Conservation (phyloP, 1,140 invertebrate genomes). For the Agrypnia vestita region DNA sequence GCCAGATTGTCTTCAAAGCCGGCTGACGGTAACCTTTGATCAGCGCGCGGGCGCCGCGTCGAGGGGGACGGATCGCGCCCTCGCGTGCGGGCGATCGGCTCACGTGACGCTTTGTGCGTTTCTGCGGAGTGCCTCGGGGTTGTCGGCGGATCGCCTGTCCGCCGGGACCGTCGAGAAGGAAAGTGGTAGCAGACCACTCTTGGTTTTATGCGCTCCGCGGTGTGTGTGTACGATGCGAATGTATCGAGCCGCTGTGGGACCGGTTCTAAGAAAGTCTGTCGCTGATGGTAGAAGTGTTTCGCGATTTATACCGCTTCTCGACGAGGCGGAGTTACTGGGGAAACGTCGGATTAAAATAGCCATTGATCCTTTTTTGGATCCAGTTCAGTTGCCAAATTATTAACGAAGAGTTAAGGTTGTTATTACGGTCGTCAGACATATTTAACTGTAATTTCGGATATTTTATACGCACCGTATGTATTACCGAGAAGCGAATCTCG, state of each 20-base stretch:
- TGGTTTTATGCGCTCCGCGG: slow-evolving; percentile 18
- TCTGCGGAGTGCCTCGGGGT: not conserved
- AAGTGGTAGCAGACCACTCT: slow-evolving; percentile 39
- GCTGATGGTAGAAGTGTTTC: slow-evolving; percentile 6
- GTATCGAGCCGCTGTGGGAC: not conserved
- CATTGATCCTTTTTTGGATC: not conserved
- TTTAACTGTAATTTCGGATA: no score
- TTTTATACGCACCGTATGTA: no score
- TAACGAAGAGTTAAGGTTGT: no score
- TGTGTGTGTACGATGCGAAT: slow-evolving; percentile 6
- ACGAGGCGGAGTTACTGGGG: not conserved
- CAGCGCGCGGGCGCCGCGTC: not conserved
- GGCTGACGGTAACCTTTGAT: not conserved
- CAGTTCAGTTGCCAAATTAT: no score
- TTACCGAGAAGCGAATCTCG: no score
- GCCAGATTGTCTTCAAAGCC: slow-evolving; percentile 5
- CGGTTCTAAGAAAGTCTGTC: slow-evolving; percentile 33
- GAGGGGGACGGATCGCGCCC: not conserved
- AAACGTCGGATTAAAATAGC: not conserved
- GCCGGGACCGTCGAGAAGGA: slow-evolving; percentile 23
- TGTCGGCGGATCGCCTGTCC: not conserved
- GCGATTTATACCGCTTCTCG: slow-evolving; percentile 8
- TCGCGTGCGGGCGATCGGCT: no score
- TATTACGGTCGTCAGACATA: no score
- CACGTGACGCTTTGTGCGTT: not conserved